Conservation (phyloP, 2,888 invertebrate genomes). For the Timema cristinae region DNA sequence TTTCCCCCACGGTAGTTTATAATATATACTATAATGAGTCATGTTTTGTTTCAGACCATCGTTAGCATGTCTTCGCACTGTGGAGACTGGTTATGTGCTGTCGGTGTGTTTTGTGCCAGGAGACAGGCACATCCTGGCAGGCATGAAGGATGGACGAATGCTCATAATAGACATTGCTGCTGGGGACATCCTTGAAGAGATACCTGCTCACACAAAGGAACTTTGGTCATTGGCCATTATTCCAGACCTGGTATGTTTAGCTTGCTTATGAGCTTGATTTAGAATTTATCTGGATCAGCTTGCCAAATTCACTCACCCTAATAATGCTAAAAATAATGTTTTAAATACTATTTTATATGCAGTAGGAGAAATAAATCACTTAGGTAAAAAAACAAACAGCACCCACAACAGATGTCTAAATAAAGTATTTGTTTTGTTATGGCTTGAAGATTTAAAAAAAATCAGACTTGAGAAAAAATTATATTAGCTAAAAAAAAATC, state of each 20-base stretch:
- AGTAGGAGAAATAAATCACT: no score
- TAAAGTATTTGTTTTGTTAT: no score
- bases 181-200: slow-evolving; percentile 73
- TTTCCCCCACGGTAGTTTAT: neutral
- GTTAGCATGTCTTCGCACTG: slow-evolving; percentile 66
- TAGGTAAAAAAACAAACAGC: no score
- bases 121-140: slow-evolving; percentile 85
- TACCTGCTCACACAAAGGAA: slow-evolving; percentile 68
- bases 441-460: no score
- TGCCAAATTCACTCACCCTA: no score
- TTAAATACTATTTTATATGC: no score
- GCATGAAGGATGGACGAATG: slow-evolving; percentile 77
- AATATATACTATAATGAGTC: slow-evolving; percentile 14
- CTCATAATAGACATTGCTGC: slow-evolving; percentile 81
- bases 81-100: slow-evolving; percentile 63
- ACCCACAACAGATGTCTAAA: no score
- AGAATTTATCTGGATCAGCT: no score
- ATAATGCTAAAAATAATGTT: no score
- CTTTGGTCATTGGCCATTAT: slow-evolving; percentile 73
- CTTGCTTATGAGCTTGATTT: no score
- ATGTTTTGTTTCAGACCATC: slow-evolving; percentile 48
- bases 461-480: no score
- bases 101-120: slow-evolving; percentile 79
- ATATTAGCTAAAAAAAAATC: no score
- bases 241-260: slow-evolving; percentile 54